Percentiles rank a stretch among this genome's conserved stretches.
These are phyloP conservation scores for Scaptodrosophila lebanonensis DNA, from an alignment of 1,140 invertebrate species.

Conservation along the genomic window DNA sequence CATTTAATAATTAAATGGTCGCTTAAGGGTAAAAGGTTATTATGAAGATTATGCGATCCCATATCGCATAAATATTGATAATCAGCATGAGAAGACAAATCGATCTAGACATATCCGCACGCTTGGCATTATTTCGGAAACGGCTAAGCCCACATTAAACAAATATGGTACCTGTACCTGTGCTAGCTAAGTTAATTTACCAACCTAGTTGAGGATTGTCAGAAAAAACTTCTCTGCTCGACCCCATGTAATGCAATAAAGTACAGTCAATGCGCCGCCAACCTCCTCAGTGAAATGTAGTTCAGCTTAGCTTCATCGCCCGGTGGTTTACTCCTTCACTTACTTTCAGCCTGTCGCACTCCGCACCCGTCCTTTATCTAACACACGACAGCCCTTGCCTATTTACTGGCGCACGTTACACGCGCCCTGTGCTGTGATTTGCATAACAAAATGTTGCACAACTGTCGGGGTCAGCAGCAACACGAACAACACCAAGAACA, in stretches of 20 bases:
- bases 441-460: conserved; percentile 72
- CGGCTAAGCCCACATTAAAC: no score
- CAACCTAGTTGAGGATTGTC: no score
- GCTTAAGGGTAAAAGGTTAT: no score
- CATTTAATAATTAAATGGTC: no score
- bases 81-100: no score
- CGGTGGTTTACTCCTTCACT: no score
- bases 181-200: conserved; percentile 46
- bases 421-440: conserved; percentile 73
- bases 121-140: no score
- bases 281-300: conserved; percentile 46
- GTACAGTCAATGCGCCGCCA: conserved; percentile 46
- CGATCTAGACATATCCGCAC: no score
- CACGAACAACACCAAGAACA: not conserved
- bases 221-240: not conserved
- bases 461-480: conserved; percentile 26
- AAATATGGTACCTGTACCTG: not conserved
- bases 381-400: conserved; percentile 44
- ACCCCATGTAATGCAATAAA: conserved; percentile 62
- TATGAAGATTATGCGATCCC: no score
- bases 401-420: conserved; percentile 66
- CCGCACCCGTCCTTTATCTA: conserved; percentile 8
- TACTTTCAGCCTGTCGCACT: conserved; percentile 42
- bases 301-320: no score
- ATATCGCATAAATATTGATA: no score